Base-by-base conservation (phyloP, 2,113 vertebrate genomes). In the Rhea americana region DNA sequence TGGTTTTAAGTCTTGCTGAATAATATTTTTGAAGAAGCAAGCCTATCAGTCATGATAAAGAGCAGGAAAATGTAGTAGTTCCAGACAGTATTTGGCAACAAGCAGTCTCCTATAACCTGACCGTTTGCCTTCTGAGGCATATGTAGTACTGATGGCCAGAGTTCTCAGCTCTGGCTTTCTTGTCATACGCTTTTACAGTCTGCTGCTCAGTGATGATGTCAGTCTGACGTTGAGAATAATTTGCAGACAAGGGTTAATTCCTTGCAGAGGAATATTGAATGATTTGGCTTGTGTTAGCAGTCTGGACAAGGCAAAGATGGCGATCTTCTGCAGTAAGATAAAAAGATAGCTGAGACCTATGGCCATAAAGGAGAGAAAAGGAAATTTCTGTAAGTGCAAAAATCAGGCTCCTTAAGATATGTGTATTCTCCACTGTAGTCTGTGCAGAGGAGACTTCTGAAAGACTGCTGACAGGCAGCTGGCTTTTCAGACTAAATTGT, bases 151-250 rank as follows among this genome's bases (percentile, higher is more conserved):
- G 32, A 39, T 32, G 20, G 55, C 21, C 25, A 2, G 19, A 43
- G 19, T 39, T 21, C 26, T 55, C 7, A 39, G 15, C 35, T 90
- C n/a, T 70, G 53, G 43, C n/a, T 32, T 39, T 51, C 30, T 61
- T 70, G 35, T 26, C 1, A 0, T 50, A 7, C 0, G 1, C 7
- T 86, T 71, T 37, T 13, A 45, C 41, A 67, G 6, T 17, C n/a
- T 89, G 51, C 37, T 87, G 66, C 45, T 90, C 56, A 16, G 35
- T 17, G 22, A 24, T 47, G 43, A 59, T 56, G 45, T 47, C 61
- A 1, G 0, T 73, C 67, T 73, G 80, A 37, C 47, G 22, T 8
- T 76, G 73, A 56, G 45, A 37, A 43, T 7, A n/a, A 66, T 32
- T 16, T 77, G 39, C 28, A 70, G 35, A 70, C 9, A 21, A 28